A percentile compares a stretch with the other conserved stretches of the same genome.
Conservation (phyloP, 2,113 vertebrate species). For the Bos javanicus region DNA sequence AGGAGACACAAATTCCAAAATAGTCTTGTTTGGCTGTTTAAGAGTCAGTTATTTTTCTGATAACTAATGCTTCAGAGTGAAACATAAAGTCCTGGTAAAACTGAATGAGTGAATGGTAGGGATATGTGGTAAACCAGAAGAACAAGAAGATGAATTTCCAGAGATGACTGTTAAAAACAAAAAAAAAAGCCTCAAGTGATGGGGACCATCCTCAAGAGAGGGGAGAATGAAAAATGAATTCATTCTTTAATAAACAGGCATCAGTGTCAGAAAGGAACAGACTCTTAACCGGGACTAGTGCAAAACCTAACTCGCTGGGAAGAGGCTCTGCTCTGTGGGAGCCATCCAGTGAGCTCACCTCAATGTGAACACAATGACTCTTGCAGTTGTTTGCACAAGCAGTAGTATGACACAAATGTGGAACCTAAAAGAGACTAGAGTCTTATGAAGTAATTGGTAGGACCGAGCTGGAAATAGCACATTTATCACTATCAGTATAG, state of each 20-base stretch:
- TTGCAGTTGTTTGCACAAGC: background rate
- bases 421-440: background rate
- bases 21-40: background rate
- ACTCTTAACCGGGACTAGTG: background rate
- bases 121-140: background rate
- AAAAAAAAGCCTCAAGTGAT: background rate
- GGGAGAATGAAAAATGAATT: background rate
- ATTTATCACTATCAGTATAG: background rate
- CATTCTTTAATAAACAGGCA: background rate
- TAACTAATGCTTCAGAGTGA: background rate
- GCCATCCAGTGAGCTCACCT: background rate
- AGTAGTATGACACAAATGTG: background rate
- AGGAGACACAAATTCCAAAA: background rate
- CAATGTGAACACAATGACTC: background rate
- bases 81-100: background rate
- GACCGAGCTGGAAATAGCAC: background rate
- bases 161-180: background rate
- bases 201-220: background rate
- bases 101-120: background rate
- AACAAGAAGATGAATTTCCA: background rate
- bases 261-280: background rate
- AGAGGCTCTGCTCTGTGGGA: background rate
- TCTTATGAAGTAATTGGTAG: background rate
- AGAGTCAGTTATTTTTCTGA: background rate
- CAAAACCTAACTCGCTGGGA: background rate